Percentiles rank a stretch among this genome's conserved stretches.
phyloP scores from a whole-genome alignment of 23 tunicate genomes.

The Aplidium turbinatum region DNA sequence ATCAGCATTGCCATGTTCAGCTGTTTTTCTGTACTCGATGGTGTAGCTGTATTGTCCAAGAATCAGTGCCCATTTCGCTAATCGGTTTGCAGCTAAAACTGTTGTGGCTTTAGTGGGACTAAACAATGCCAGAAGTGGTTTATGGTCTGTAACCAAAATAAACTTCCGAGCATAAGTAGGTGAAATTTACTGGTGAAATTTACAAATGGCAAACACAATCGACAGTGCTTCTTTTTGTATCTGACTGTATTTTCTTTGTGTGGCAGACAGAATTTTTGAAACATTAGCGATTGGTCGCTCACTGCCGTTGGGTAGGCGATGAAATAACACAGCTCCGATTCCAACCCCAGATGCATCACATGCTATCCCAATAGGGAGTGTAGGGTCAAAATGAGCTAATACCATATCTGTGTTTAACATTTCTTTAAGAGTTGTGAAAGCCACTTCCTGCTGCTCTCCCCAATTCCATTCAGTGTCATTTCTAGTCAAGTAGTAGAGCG shows the following conservation, averaged over 20 bases:
- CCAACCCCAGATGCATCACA: constrained; percentile 34
- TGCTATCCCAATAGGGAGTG: constrained; percentile 31
- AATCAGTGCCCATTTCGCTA: constrained; percentile 13
- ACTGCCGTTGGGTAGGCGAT: constrained; percentile 19
- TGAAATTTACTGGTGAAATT: too few relatives aligned
- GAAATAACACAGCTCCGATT: constrained; percentile 35
- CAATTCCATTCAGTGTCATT: constrained; percentile 16
- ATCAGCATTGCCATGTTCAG: constrained; percentile 40
- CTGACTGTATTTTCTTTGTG: too few relatives aligned
- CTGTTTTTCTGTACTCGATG: constrained; percentile 22
- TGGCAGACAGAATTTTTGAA: constrained; percentile 2
- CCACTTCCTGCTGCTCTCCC: constrained; percentile 5
- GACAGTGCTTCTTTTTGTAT: too few relatives aligned
- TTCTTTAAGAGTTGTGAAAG: constrained; percentile 1
- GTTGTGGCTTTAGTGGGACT: too few relatives aligned
- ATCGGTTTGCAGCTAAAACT: too few relatives aligned
- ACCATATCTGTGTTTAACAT: constrained; percentile 8
- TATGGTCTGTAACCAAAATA: too few relatives aligned
- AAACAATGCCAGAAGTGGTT: too few relatives aligned
- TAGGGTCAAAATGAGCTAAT: constrained; percentile 25
- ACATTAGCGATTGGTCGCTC: constrained; percentile 27
- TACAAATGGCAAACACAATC: too few relatives aligned
- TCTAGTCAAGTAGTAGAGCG: constrained; percentile 26
- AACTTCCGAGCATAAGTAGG: too few relatives aligned
- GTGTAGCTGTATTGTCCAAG: constrained; percentile 25